Base-by-base conservation (phyloP, 2,797 vertebrate genomes). In the Diglossa cyanea region DNA sequence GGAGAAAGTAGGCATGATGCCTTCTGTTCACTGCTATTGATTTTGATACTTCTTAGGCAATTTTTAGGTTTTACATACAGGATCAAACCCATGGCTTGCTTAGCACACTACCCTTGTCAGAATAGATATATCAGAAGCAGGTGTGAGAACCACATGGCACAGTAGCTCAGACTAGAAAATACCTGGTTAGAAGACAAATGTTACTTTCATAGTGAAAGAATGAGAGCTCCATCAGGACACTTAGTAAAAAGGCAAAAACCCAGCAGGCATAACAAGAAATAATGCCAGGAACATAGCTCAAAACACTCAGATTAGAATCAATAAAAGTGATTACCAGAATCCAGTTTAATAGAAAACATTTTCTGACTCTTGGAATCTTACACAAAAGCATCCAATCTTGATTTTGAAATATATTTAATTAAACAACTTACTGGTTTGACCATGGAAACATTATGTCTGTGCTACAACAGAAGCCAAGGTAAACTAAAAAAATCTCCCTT, bases 1-100 rank as follows among this genome's bases (percentile, higher is more conserved):
- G 31, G 39, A 81, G 30, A 68, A 78, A 44, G 0, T 0, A 39
- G 6, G 19, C 48, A 61, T 0, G 0, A 54, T 4, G 24, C 6
- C 28, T 74, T 81, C 61, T 72, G 13, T 30, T 76, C 39, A 33
- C 33, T 31, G 16, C 33, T 51, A 65, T 21, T 88, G 44, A 65
- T 54, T 91, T 61, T 44, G 14, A 47, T 37, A 40, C 1, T 73
- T 33, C 50, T 48, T 20, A 11, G 5, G 13, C 20, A 77, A 48
- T 45, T 66, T 65, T 51, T 66, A 66, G 14, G 6, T 28, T 93
- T 71, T 47, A 45, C 24, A 35, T 37, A 57, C 48, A 21, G 4
- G 30, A 76, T 66, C 10, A 72, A 77, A 25, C 3, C 20, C 28
- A 17, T 13, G 42, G 19, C 20, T 48, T 71, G 23, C 13, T 42